phyloP scores from a whole-genome alignment of 2,113 vertebrate species.

The Gasterosteus aculeatus region DNA sequence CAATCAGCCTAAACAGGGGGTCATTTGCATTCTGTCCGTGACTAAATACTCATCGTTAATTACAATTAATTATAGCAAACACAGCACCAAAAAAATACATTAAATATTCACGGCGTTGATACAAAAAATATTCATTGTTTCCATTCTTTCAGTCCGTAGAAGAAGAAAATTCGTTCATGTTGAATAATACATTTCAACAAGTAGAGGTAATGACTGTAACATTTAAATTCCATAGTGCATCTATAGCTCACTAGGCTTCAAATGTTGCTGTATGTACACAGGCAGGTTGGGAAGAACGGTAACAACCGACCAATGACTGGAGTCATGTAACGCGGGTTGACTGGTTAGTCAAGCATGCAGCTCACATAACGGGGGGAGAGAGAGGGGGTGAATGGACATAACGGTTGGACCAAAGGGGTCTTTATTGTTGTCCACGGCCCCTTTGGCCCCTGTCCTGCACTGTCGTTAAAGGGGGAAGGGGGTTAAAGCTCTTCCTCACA shows the following conservation, averaged over 20 bases:
- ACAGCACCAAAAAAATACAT: neutral
- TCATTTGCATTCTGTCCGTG: conserved; percentile 54
- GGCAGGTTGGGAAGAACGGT: neutral
- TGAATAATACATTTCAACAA: neutral
- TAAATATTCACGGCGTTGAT: neutral
- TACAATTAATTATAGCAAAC: conserved; percentile 29
- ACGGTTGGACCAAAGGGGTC: conserved; percentile 47
- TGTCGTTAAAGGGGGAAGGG: conserved; percentile 53
- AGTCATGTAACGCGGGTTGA: conserved; percentile 12
- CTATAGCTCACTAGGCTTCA: neutral
- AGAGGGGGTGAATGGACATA: conserved; percentile 42
- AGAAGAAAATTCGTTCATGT: neutral
- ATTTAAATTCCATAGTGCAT: neutral
- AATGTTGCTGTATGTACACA: neutral
- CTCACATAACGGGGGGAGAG: conserved; percentile 42
- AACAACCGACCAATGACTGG: neutral
- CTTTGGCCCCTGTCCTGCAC: conserved; percentile 43
- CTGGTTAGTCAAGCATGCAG: conserved; percentile 20
- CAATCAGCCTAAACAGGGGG: conserved; percentile 39
- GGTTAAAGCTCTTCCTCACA: conserved; percentile 70
- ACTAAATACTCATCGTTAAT: conserved; percentile 54
- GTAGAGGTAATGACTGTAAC: neutral
- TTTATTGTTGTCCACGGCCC: conserved; percentile 69
- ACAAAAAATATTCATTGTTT: neutral
- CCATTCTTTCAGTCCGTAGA: neutral